A percentile compares a stretch with the other conserved stretches of the same genome.
Evolutionary conservation across 2,797 vertebrate species (phyloP).

Genomic region (Tapirus indicus): DNA sequence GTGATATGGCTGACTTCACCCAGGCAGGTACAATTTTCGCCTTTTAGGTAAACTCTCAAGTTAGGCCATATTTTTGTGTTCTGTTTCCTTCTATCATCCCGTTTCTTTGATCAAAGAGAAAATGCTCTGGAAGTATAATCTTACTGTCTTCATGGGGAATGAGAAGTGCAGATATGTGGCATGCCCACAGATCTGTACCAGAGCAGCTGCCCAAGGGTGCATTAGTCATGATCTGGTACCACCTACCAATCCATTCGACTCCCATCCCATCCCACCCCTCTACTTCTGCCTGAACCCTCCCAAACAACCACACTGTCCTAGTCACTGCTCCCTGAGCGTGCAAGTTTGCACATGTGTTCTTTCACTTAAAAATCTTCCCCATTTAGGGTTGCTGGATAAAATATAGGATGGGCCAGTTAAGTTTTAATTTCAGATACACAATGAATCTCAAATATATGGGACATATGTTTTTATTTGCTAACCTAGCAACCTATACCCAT

Average conservation of each 20-base stretch:
- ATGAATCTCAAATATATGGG: neutral
- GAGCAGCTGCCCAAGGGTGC: neutral
- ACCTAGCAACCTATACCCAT: neutral
- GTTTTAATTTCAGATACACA: neutral
- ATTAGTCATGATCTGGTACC: neutral
- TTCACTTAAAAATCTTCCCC: neutral
- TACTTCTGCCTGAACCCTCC: neutral
- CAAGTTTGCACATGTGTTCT: fast-evolving
- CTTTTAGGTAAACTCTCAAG: neutral
- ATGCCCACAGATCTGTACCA: neutral
- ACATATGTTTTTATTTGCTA: neutral
- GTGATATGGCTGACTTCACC: neutral
- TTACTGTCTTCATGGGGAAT: fast-evolving
- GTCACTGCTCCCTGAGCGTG: neutral
- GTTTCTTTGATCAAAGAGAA: neutral
- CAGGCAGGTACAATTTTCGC: neutral
- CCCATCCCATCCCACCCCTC: neutral
- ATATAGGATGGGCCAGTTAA: neutral
- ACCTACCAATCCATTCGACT: fast-evolving
- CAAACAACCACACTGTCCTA: neutral
- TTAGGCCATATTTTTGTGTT: neutral
- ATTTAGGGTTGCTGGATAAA: neutral
- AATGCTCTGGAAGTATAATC: neutral
- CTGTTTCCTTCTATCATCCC: neutral
- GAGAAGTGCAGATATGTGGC: neutral